Evolutionary conservation across 2,888 invertebrate species (phyloP).

Genomic region (Nomada goodeniana): DNA sequence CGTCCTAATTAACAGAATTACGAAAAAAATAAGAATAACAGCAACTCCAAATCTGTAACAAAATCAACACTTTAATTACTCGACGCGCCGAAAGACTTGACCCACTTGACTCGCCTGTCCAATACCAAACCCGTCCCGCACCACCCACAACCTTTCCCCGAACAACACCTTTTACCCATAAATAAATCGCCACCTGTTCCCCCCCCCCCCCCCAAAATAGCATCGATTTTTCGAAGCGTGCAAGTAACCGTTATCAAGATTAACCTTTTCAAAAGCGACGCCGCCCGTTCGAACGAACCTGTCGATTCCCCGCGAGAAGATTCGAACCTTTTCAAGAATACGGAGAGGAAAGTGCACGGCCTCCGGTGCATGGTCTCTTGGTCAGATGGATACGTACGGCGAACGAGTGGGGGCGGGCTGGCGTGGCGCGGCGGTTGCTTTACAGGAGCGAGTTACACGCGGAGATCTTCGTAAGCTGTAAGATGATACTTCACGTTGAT

Average conservation of each 20-base stretch:
- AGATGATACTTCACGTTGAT: conserved; percentile 74
- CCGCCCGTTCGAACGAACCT: conserved; percentile 1
- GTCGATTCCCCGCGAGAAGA: conserved; percentile 13
- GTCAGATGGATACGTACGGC: conserved; percentile 46
- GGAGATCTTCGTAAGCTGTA: conserved; percentile 76
- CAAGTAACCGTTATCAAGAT: conserved; percentile 9
- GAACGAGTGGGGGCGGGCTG: conserved; percentile 29
- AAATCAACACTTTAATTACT: no score
- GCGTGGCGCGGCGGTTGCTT: conserved; percentile 53
- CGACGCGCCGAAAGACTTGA: no score
- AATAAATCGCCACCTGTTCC: background rate
- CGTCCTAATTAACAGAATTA: no score
- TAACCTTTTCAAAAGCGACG: conserved; percentile 39
- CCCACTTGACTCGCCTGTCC: no score
- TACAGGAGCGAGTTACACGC: conserved; percentile 74
- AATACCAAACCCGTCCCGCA: no score
- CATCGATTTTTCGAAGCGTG: background rate
- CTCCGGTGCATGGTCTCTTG: conserved; percentile 43
- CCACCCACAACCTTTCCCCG: background rate
- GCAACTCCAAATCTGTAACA: no score
- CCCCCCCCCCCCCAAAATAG: background rate
- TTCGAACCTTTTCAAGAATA: conserved; percentile 57
- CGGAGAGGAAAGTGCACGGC: conserved; percentile 66
- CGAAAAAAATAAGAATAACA: no score
- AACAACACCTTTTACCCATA: background rate